Evolutionary conservation across 2,888 invertebrate species (phyloP).

Genomic region (Amorpha juglandis): DNA sequence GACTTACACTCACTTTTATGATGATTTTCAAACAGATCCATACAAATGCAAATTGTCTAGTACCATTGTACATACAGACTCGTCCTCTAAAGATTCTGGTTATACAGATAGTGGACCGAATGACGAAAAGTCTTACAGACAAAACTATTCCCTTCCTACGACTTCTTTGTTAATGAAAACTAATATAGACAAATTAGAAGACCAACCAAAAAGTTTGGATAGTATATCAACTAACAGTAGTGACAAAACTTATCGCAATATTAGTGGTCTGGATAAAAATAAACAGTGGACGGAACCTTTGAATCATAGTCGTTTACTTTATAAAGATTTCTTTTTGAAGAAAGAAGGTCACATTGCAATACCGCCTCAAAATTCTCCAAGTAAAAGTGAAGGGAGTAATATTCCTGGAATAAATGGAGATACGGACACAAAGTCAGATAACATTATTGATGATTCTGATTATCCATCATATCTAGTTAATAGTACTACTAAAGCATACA

Average conservation of each 20-base stretch:
- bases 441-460: slow-evolving; percentile 54
- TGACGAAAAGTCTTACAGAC: slow-evolving; percentile 62
- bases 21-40: slow-evolving; percentile 62
- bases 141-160: slow-evolving; percentile 66
- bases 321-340: slow-evolving; percentile 77
- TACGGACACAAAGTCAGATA: slow-evolving; percentile 42
- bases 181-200: slow-evolving; percentile 52
- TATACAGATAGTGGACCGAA: slow-evolving; percentile 70
- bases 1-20: slow-evolving; percentile 71
- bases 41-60: slow-evolving; percentile 64
- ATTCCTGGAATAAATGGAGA: slow-evolving; percentile 50
- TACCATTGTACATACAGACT: slow-evolving; percentile 65
- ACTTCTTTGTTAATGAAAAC: slow-evolving; percentile 57
- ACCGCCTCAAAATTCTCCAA: slow-evolving; percentile 72
- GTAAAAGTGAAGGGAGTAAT: slow-evolving; percentile 45
- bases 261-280: slow-evolving; percentile 55
- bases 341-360: slow-evolving; percentile 71
- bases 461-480: slow-evolving; percentile 77
- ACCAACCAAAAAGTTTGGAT: slow-evolving; percentile 72
- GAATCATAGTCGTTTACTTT: slow-evolving; percentile 75
- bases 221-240: slow-evolving; percentile 59
- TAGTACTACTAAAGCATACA: slow-evolving; percentile 77
- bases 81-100: slow-evolving; percentile 78
- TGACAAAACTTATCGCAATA: slow-evolving; percentile 58
- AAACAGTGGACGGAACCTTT: slow-evolving; percentile 64